Evolutionary conservation across 2,888 invertebrate species (phyloP).

Genomic region (Caenorhabditis becei): DNA sequence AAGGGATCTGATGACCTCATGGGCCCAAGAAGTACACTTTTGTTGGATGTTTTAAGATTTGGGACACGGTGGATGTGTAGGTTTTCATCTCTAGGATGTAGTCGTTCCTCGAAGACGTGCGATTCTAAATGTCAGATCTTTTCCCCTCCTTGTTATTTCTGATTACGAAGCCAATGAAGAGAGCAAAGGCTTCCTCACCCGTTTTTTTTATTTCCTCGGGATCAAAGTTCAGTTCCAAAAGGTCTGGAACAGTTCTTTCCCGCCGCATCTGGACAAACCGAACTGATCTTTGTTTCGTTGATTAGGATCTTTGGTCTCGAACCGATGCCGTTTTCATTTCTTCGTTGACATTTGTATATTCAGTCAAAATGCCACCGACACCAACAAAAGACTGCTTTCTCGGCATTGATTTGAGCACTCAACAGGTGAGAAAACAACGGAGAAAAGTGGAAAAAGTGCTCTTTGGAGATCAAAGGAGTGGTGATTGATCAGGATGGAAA

Average conservation of each 20-base stretch:
- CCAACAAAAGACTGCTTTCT: conserved; percentile 43
- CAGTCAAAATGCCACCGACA: not conserved
- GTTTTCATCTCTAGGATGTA: too few species aligned
- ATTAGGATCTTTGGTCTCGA: conserved; percentile 12
- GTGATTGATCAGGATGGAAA: conserved; percentile 34
- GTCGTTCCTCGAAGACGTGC: not conserved
- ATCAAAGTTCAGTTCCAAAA: conserved; percentile 28
- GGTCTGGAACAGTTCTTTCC: conserved; percentile 4
- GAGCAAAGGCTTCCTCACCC: not conserved
- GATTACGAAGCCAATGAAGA: conserved; percentile 14
- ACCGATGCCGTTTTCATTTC: not conserved
- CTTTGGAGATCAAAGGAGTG: conserved; percentile 51
- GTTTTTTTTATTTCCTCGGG: not conserved
- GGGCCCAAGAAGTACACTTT: too few species aligned
- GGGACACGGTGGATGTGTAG: too few species aligned
- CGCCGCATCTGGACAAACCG: conserved; percentile 1
- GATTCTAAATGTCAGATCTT: conserved; percentile 4
- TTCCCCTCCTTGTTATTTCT: too few species aligned
- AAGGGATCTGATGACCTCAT: not conserved
- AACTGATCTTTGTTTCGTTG: conserved; percentile 33
- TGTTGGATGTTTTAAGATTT: too few species aligned
- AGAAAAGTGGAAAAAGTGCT: not conserved
- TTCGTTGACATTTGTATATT: too few species aligned
- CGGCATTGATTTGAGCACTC: conserved; percentile 73
- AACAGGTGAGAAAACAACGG: conserved; percentile 66